These are phyloP conservation scores for Lepidochrysops patricia DNA, from an alignment of 2,888 invertebrate species.

Conservation along the genomic window DNA sequence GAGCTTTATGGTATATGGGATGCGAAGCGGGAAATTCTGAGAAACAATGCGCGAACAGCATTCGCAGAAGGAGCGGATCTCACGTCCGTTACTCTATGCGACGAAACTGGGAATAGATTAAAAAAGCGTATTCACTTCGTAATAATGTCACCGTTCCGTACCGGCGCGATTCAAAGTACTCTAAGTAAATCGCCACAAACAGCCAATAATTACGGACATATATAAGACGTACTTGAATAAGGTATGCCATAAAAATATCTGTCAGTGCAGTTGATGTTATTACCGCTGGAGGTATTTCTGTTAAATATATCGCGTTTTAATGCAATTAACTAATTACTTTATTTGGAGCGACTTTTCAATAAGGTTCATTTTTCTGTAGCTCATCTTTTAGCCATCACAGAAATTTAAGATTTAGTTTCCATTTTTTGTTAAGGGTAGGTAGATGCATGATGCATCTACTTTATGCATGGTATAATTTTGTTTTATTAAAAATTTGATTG, in stretches of 20 bases:
- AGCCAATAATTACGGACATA: constrained; percentile 44
- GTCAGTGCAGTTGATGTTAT: neutral
- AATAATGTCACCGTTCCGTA: constrained; percentile 55
- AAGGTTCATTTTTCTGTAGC: neutral
- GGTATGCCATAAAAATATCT: constrained; percentile 23
- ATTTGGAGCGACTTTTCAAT: neutral
- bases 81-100: constrained; percentile 52
- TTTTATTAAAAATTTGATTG: too few species aligned
- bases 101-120: constrained; percentile 60
- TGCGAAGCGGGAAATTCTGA: constrained; percentile 58
- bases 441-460: too few species aligned
- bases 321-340: neutral
- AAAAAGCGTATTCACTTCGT: constrained; percentile 64
- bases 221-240: constrained; percentile 12
- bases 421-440: too few species aligned
- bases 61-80: constrained; percentile 67
- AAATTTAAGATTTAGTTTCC: too few species aligned
- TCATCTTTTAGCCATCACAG: too few species aligned
- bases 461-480: too few species aligned
- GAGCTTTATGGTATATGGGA: constrained; percentile 44
- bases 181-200: constrained; percentile 51
- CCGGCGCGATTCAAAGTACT: constrained; percentile 52
- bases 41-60: constrained; percentile 62
- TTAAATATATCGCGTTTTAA: neutral
- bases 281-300: neutral